Base-by-base conservation (phyloP, 2,797 vertebrate species). In the Dendrocincla fuliginosa region DNA sequence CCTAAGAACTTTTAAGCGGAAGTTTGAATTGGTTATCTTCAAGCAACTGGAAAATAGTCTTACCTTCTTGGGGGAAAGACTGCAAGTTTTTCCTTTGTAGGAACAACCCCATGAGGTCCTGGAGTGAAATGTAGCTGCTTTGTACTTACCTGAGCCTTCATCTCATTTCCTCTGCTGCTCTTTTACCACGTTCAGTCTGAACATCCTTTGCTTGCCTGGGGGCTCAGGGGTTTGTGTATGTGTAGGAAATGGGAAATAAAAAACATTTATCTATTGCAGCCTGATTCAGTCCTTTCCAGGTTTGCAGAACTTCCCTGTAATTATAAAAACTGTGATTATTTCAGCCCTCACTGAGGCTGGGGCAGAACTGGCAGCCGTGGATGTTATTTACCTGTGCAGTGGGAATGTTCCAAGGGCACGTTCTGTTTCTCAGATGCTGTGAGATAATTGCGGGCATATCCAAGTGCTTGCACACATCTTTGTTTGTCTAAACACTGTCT, bases 221-320 rank as follows among this genome's bases (percentile, higher is more conserved):
- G 10, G 10, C 41, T 61, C 1, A 18, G 42, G n/a, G 13, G 5
- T 71, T 81, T 69, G 55, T 69, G 35, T 57, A 14, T 0, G 0
- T 28, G 20, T 57, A 68, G 61, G 69, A 75, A 68, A 37, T 1
- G 7, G n/a, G 70, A 79, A 83, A 41, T 33, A 6, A 42, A 64
- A 81, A 63, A 16, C 37, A 33, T 9, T 85, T 73, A 10, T n/a
- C 42, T 75, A 0, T 16, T 56, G 23, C 30, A 71, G 41, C 53
- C 76, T 41, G 61, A 25, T 19, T 20, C 28, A 75, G 20, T 33
- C 42, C 35, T 94, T 73, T 57, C 35, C 10, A 80, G 41, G 44
- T 77, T 86, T 80, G 3, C 46, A 17, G 25, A 64, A 44, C 32
- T 41, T 70, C 10, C 37, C 28, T 53, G 32, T 46, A 30, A 44